Evolutionary conservation across 2,888 invertebrate species (phyloP).

Genomic region (Syrphus vitripennis): DNA sequence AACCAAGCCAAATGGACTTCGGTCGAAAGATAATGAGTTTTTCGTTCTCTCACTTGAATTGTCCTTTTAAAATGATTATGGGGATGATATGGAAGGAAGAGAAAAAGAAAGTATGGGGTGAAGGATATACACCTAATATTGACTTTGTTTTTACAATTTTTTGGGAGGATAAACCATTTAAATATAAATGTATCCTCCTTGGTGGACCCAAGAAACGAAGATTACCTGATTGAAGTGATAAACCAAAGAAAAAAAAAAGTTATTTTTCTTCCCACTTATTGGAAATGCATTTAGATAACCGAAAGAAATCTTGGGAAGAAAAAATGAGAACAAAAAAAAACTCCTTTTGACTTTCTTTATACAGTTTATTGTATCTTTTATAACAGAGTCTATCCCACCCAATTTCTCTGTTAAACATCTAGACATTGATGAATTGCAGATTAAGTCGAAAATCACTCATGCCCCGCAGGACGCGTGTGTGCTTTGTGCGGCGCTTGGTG

Average conservation of each 20-base stretch:
- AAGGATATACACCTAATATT: conserved; percentile 37
- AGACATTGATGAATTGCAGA: conserved; percentile 81
- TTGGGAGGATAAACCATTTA: conserved; percentile 59
- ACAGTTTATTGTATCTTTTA: conserved; percentile 5
- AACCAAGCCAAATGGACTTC: conserved; percentile 62
- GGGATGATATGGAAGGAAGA: not conserved
- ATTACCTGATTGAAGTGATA: conserved; percentile 68
- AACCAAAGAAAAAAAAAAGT: conserved; percentile 41
- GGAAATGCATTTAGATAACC: conserved; percentile 68
- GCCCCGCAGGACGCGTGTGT: conserved; percentile 67
- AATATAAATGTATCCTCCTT: conserved; percentile 55
- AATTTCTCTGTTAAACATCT: conserved; percentile 67
- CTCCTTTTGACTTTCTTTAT: conserved; percentile 8
- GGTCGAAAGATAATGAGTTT: conserved; percentile 64
- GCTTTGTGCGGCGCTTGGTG: conserved; percentile 5
- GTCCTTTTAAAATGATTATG: not conserved
- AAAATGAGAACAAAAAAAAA: not conserved
- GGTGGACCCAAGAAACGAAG: conserved; percentile 37
- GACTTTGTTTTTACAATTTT: conserved; percentile 9
- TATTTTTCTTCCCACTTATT: conserved; percentile 33
- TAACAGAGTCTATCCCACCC: conserved; percentile 19
- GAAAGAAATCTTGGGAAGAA: not conserved
- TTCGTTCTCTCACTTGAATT: conserved; percentile 14
- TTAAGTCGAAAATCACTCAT: conserved; percentile 80
- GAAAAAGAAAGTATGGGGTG: not conserved